A percentile compares a stretch with the other conserved stretches of the same genome.
phyloP scores from a whole-genome alignment of 2,113 vertebrate genomes.

The Thalassarche chlororhynchos region DNA sequence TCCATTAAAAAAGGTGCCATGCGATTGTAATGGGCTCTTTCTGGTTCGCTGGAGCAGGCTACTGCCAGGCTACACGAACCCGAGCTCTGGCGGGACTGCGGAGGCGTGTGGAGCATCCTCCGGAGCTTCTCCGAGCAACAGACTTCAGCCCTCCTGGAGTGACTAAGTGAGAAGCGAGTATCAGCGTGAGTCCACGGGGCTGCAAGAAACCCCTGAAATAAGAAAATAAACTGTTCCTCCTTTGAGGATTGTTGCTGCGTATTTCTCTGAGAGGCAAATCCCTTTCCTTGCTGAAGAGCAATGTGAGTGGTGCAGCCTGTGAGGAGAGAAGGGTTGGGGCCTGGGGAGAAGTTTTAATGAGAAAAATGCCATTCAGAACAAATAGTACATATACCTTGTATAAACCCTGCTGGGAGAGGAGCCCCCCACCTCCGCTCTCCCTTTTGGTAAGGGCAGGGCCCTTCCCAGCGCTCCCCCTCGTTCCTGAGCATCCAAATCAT shows the following conservation, averaged over 20 bases:
- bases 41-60: neutral
- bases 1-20: neutral
- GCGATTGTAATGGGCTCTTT: neutral
- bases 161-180: neutral
- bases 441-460: neutral
- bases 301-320: neutral
- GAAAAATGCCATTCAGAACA: neutral
- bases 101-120: neutral
- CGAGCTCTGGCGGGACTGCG: accelerated
- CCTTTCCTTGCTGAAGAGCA: neutral
- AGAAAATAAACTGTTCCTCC: neutral
- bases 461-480: neutral
- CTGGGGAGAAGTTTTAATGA: neutral
- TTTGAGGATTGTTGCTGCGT: neutral
- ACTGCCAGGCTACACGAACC: neutral
- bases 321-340: neutral
- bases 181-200: neutral
- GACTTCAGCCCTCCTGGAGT: neutral
- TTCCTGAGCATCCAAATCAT: neutral
- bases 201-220: neutral
- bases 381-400: neutral
- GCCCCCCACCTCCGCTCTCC: too few species aligned
- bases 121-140: accelerated
- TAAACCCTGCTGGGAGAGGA: neutral
- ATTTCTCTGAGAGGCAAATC: neutral